Evolutionary conservation across 2,888 invertebrate genomes (phyloP).

Genomic region (Eremobia ochroleuca): DNA sequence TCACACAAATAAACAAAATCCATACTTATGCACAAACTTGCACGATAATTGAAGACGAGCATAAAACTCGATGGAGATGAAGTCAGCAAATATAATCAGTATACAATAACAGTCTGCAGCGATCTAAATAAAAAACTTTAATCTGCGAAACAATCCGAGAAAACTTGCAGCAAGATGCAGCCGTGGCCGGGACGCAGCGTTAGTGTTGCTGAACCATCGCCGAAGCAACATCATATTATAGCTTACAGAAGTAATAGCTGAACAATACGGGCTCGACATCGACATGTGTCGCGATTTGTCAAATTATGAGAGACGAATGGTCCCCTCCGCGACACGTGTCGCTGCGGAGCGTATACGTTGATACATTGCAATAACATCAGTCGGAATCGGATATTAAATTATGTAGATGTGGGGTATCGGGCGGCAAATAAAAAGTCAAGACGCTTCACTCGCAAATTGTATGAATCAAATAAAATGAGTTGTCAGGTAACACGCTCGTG

Average conservation of each 20-base stretch:
- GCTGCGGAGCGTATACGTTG: conserved; percentile 11
- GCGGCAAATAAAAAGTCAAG: conserved; percentile 46
- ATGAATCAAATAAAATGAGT: conserved; percentile 45
- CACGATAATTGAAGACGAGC: conserved; percentile 12
- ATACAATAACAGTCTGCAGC: conserved; percentile 7
- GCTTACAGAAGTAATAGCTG: neutral
- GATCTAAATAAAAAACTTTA: conserved; percentile 34
- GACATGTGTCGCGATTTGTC: conserved; percentile 34
- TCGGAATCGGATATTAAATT: conserved; percentile 48
- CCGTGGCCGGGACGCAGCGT: neutral
- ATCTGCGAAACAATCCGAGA: neutral
- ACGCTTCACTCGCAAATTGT: conserved; percentile 35
- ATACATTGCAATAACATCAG: conserved; percentile 19
- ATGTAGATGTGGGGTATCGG: conserved; percentile 33
- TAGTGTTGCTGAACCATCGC: neutral
- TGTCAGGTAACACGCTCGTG: conserved; percentile 5
- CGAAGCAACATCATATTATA: neutral
- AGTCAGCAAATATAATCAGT: conserved; percentile 4
- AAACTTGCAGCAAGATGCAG: neutral
- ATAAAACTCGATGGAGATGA: neutral
- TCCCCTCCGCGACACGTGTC: conserved; percentile 19
- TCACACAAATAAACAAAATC: conserved; percentile 8
- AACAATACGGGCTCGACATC: neutral
- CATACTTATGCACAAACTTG: neutral
- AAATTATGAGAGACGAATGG: conserved; percentile 46